Evolutionary conservation across 2,113 vertebrate species (phyloP).

Genomic region (Eulemur macaco): DNA sequence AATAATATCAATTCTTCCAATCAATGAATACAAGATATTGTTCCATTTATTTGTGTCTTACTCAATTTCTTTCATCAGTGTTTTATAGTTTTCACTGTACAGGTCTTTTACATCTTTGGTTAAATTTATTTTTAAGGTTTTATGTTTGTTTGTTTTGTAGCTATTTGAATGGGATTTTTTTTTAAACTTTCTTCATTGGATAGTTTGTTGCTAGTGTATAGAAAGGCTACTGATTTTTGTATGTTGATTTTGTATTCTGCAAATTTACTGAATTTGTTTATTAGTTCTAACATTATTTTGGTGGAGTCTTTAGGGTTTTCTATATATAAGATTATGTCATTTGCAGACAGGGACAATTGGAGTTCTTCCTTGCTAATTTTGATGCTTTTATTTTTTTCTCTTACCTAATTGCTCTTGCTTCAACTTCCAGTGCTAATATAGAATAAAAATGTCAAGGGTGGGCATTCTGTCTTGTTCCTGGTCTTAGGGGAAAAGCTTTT

Average conservation of each 20-base stretch:
- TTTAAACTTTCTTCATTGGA: neutral
- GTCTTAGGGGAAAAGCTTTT: neutral
- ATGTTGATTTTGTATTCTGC: neutral
- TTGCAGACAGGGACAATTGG: neutral
- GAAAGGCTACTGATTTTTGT: neutral
- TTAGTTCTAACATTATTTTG: neutral
- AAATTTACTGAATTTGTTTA: neutral
- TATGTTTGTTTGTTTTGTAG: neutral
- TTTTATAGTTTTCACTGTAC: neutral
- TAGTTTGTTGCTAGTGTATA: neutral
- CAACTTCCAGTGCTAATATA: neutral
- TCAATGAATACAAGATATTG: neutral
- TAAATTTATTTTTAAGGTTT: neutral
- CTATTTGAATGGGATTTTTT: neutral
- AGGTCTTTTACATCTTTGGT: neutral
- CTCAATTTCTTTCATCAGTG: neutral
- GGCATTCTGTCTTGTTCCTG: neutral
- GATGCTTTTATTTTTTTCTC: neutral
- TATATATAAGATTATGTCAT: neutral
- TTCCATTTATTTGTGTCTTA: neutral
- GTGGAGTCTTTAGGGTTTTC: neutral
- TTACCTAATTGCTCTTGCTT: neutral
- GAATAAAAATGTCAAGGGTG: neutral
- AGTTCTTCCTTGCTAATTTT: neutral
- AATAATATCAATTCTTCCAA: neutral